phyloP scores from a whole-genome alignment of 1,140 invertebrate genomes.

The Harpegnathos saltator region DNA sequence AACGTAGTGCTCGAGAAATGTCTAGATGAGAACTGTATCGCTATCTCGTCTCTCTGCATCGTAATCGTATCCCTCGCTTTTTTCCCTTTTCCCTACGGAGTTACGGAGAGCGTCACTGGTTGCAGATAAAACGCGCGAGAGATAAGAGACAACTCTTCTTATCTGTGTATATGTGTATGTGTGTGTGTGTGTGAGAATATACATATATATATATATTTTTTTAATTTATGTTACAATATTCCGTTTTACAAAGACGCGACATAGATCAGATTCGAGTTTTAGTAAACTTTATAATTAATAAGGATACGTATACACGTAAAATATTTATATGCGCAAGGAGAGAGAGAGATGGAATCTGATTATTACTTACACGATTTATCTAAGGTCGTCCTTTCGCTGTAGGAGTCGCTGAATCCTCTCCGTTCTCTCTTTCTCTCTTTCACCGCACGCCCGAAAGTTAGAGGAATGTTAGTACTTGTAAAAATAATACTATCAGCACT shows the following conservation, averaged over 20 bases:
- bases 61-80: conserved; percentile 29
- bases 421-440: not conserved
- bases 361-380: conserved; percentile 45
- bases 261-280: conserved; percentile 43
- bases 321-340: conserved; percentile 17
- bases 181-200: conserved; percentile 26
- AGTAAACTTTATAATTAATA: conserved; percentile 45
- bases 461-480: conserved; percentile 23
- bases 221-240: conserved; percentile 46
- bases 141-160: conserved; percentile 37
- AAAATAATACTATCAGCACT: conserved; percentile 7
- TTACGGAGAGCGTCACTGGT: conserved; percentile 33
- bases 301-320: conserved; percentile 25
- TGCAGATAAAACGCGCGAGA: conserved; percentile 48
- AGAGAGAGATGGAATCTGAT: conserved; percentile 20
- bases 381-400: conserved; percentile 40
- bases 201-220: conserved; percentile 53
- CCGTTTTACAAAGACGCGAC: conserved; percentile 58
- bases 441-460: too few species aligned
- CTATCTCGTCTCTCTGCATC: not conserved
- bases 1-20: conserved; percentile 28
- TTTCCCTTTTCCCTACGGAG: conserved; percentile 26
- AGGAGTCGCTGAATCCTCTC: conserved; percentile 33
- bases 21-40: conserved; percentile 9
- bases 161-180: not conserved